A percentile compares a stretch with the other conserved stretches of the same genome.
These are phyloP conservation scores for Crocodylus rhombifer DNA, from an alignment of 2,797 vertebrate genomes.

Conservation along the genomic window DNA sequence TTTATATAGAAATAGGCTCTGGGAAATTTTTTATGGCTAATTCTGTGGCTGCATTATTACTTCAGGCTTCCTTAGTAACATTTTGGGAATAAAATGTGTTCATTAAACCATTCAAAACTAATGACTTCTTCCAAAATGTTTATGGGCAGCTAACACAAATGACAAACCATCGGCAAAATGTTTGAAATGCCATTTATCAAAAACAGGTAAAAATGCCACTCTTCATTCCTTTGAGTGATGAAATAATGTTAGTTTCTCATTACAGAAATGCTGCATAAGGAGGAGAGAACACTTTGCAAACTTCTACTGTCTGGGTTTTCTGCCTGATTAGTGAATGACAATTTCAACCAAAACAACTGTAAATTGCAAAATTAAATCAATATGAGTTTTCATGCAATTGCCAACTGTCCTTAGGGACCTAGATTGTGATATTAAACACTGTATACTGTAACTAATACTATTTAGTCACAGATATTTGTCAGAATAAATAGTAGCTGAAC, in stretches of 20 bases:
- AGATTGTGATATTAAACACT: not conserved
- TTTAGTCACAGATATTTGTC: not conserved
- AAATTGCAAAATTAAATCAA: not conserved
- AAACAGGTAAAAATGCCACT: not conserved
- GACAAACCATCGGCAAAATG: not conserved
- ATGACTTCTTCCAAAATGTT: not conserved
- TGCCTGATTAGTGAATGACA: not conserved
- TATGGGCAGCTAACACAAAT: not conserved
- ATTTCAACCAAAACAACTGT: fast-evolving
- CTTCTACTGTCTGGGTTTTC: not conserved
- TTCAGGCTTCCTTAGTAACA: constrained; percentile 26
- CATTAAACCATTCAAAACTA: not conserved
- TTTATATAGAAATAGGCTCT: not conserved
- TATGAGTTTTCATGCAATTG: not conserved
- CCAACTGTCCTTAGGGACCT: not conserved
- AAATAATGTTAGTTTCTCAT: constrained; percentile 6
- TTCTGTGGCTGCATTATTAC: not conserved
- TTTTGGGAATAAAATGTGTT: constrained; percentile 30
- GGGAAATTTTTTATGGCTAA: not conserved
- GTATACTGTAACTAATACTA: not conserved
- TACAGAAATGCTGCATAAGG: not conserved
- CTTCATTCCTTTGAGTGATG: not conserved
- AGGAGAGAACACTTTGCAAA: constrained; percentile 15
- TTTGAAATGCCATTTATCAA: not conserved
- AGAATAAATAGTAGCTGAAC: not conserved